phyloP scores from a whole-genome alignment of 2,797 vertebrate genomes.

The Syngnathus acus region DNA sequence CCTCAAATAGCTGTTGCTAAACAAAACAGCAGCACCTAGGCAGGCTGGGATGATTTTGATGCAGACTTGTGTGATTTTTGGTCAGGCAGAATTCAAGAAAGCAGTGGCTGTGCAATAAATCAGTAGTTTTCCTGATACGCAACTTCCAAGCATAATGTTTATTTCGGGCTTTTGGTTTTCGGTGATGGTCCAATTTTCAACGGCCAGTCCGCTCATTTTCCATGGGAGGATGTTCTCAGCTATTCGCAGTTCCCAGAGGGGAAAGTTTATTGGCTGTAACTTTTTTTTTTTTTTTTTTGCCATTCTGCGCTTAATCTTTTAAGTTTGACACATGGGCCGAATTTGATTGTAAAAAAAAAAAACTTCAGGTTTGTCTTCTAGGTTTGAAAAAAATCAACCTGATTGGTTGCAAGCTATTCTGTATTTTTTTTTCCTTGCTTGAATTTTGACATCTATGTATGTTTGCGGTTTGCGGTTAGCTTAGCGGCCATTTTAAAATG shows the following conservation, averaged over 20 bases:
- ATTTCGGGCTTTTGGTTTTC: slow-evolving; percentile 3
- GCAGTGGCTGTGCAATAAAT: slow-evolving; percentile 4
- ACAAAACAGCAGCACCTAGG: neutral
- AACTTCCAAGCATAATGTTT: neutral
- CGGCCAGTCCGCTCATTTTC: neutral
- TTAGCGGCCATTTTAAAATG: slow-evolving; percentile 3
- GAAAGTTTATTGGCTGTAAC: neutral
- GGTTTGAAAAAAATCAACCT: neutral
- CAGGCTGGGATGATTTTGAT: neutral
- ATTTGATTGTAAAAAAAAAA: neutral
- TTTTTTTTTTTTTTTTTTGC: neutral
- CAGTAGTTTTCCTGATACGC: neutral
- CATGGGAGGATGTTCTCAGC: neutral
- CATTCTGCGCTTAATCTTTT: neutral
- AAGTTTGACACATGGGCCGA: neutral
- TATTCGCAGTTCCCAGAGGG: neutral
- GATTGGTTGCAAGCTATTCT: too few relatives aligned
- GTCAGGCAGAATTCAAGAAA: neutral
- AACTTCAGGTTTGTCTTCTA: neutral
- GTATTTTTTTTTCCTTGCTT: too few relatives aligned
- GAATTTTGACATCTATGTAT: neutral
- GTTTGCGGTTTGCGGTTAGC: neutral
- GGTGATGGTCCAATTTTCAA: neutral
- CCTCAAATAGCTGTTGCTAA: neutral
- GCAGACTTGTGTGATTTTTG: too few relatives aligned